Evolutionary conservation across 2,888 invertebrate genomes (phyloP), one percentile per base, ranked within the genome.

Genomic region (Eudasyphora cyanicolor): DNA sequence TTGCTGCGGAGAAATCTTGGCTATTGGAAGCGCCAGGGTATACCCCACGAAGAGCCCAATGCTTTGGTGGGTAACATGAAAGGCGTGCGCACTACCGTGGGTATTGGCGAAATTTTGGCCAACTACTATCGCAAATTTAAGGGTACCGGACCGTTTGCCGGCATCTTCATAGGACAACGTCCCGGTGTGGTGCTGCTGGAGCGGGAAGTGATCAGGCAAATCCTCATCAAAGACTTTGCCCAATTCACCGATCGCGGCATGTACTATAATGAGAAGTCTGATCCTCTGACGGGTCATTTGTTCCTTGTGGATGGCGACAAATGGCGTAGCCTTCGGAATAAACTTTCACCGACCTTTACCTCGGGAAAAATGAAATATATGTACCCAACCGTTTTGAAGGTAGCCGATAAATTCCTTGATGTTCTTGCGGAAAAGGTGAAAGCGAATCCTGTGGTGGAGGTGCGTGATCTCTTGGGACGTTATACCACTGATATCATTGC

Each of bases 281-380:
- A 92, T 86, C 92, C 92, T 0, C 51, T 92, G 2, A 86, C 89
- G 0, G 91, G 86, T 0, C 89, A 92, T 84, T 82, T 93, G 3
- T 87, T 92, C 7, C 85, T 87, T 24, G 70, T 92, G 42, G 90
- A 90, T 5, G 93, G 92, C 2, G 87, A 89, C 0, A 89, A 91
- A 54, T 93, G 93, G 93, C 93, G 91, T 62, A 88, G 88, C 27
- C 84, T 93, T 32, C 88, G 93, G 6, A 86, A 89, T 0, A 92
- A 93, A 62, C 79, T 93, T 38, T 92, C 92, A 0, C 93, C 93
- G 0, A 92, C 92, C 0, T 93, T 93, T 75, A 92, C 93, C 1
- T 91, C 93, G 0, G 93, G 93, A 10, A 93, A 93, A 85, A 92
- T 93, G 89, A 93, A 92, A 82, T 89, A 87, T 29, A 93, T 93